phyloP scores from a whole-genome alignment of 2,113 vertebrate species.

The Ceratotherium simum region DNA sequence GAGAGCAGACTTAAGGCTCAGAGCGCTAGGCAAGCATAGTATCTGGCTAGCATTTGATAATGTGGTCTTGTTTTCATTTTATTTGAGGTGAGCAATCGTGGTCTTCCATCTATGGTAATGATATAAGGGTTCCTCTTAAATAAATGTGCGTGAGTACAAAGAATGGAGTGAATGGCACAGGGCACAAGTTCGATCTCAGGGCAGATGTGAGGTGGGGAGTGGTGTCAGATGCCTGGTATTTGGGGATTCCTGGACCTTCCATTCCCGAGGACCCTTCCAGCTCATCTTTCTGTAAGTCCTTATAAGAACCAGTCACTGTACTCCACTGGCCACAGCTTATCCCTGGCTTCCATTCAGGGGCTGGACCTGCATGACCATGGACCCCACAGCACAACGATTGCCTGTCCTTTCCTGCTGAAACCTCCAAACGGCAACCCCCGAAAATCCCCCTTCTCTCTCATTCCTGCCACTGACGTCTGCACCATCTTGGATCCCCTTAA shows the following conservation, averaged over 20 bases:
- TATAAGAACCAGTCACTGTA: not conserved
- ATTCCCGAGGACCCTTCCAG: not conserved
- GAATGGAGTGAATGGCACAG: not conserved
- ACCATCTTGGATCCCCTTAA: not conserved
- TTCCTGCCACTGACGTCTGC: accelerated
- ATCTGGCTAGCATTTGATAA: not conserved
- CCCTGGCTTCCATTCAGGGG: not conserved
- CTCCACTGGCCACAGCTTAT: not conserved
- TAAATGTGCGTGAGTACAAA: not conserved
- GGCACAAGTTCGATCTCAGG: accelerated
- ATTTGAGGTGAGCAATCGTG: not conserved
- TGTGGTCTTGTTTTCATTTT: not conserved
- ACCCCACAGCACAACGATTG: accelerated
- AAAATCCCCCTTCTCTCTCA: not conserved
- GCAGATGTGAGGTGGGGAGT: not conserved
- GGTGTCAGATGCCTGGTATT: not conserved
- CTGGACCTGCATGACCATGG: accelerated
- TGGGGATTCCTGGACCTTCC: not conserved
- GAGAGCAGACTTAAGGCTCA: not conserved
- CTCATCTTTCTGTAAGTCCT: not conserved
- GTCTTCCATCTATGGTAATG: not conserved
- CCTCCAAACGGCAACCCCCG: not conserved
- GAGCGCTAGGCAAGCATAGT: not conserved
- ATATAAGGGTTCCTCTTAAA: not conserved
- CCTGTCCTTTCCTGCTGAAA: not conserved